Evolutionary conservation across 2,888 invertebrate genomes (phyloP), one percentile per base, ranked within the genome.

Genomic region (Lithophane semibrunnea): DNA sequence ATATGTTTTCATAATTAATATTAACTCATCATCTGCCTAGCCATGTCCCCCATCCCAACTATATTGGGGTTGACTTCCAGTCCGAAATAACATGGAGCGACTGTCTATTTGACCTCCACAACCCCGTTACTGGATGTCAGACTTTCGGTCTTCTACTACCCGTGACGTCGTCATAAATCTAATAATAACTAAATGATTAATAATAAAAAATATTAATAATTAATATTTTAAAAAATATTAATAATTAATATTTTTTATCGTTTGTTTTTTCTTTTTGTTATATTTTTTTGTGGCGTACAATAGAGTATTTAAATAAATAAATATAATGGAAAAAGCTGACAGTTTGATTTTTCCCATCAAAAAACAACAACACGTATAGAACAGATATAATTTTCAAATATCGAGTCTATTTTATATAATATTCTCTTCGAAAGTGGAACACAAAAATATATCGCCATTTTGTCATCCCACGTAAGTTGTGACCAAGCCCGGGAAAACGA

Each of bases 391-490:
- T 47, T 61, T 60, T 47, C 9, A 79, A 79, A 76, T 60, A 44
- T 24, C 18, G 18, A 8, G 5, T 63, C 4, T 9, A 52, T 44
- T 52, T 54, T 13, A 42, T 18, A 63, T 4, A 5, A 5, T 37
- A 37, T 37, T 37, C 13, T 37, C 9, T 65, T 49, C 10, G 9
- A 52, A 82, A 82, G 24, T 66, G 8, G n/a, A 69, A 64, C 24
- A 29, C 44, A 71, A 61, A 63, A 37, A 29, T n/a, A 47, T 16
- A 49, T 8, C 56, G 16, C 29, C 60, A 68, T 60, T 79, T 82
- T 75, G 71, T 68, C 44, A 75, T 52, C 12, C 9, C 16, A 61
- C 49, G 29, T 29, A 70, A 84, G n/a, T 75, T 73, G 21, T 56
- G 37, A 80, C 2, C 66, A 54, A 64, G 5, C 54, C 24, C 13